A percentile compares a stretch with the other conserved stretches of the same genome.
Evolutionary conservation across 1,140 invertebrate genomes (phyloP).

Genomic region (Meloidogyne chitwoodi): DNA sequence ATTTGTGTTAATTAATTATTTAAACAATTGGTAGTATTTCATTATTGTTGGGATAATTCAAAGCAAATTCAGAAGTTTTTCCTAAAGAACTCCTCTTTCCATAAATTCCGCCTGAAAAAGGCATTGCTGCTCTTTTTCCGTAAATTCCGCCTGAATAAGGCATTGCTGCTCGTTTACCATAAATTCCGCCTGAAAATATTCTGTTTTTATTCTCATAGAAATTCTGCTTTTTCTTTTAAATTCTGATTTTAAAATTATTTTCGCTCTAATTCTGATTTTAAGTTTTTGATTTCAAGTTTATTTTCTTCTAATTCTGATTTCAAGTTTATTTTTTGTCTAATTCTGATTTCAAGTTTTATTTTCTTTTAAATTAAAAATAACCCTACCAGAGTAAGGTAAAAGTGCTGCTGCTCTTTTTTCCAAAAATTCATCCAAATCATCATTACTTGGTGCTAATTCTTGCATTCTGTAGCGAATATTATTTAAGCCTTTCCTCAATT

Average conservation of each 20-base stretch:
- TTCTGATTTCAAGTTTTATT: background rate
- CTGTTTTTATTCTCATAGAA: too few species aligned
- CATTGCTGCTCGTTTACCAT: slow-evolving; percentile 37
- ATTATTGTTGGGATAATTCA: background rate
- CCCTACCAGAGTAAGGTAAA: slow-evolving; percentile 11
- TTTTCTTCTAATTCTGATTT: too few species aligned
- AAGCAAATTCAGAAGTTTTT: background rate
- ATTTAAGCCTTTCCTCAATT: background rate
- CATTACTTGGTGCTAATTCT: background rate
- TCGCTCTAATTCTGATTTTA: too few species aligned
- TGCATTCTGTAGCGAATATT: background rate
- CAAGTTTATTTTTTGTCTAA: background rate
- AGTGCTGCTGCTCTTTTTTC: slow-evolving; percentile 4
- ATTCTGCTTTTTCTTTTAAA: too few species aligned
- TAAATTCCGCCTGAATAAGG: slow-evolving; percentile 42
- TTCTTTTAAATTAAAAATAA: background rate
- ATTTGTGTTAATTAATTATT: background rate
- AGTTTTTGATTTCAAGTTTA: background rate
- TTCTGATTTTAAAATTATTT: too few species aligned
- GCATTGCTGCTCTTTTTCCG: slow-evolving; percentile 36
- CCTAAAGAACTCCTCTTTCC: slow-evolving; percentile 29
- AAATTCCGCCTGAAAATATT: slow-evolving; percentile 24
- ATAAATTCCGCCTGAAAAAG: slow-evolving; percentile 43
- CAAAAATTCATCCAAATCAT: background rate
- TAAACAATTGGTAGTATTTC: background rate